phyloP scores from a whole-genome alignment of 2,113 vertebrate species.

The Eolophus roseicapilla region DNA sequence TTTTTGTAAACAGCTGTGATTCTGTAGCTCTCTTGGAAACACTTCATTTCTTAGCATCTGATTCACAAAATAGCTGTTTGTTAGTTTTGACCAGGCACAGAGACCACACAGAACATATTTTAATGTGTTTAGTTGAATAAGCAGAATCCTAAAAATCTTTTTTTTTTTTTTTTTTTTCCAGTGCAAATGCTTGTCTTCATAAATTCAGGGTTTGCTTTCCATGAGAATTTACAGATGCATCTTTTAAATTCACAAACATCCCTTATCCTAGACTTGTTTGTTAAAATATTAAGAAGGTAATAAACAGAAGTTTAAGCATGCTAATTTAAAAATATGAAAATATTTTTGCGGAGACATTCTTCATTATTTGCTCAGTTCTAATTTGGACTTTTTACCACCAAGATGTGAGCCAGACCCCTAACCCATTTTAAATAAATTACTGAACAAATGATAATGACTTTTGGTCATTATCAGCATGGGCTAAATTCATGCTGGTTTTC shows the following conservation, averaged over 20 bases:
- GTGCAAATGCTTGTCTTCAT: background rate
- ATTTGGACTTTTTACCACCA: constrained; percentile 30
- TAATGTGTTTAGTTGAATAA: background rate
- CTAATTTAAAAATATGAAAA: background rate
- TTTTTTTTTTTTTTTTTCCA: background rate
- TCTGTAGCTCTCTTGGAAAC: background rate
- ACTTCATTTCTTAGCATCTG: background rate
- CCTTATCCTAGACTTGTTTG: background rate
- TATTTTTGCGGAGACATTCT: background rate
- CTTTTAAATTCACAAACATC: background rate
- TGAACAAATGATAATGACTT: constrained; percentile 64
- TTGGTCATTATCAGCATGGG: constrained; percentile 56
- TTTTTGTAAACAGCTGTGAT: background rate
- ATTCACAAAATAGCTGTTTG: background rate
- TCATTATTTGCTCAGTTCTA: constrained; percentile 27
- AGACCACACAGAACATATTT: background rate
- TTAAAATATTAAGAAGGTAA: constrained; percentile 16
- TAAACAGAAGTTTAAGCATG: background rate
- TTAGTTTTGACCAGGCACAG: background rate
- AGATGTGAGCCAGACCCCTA: constrained; percentile 32
- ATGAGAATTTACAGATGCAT: background rate
- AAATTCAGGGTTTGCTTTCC: constrained; percentile 8
- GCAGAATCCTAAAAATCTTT: background rate
- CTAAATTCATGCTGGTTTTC: constrained; percentile 66
- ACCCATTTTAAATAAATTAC: constrained; percentile 65